A percentile compares a stretch with the other conserved stretches of the same genome.
Conservation (phyloP, 2,888 invertebrate species). For the Chymomyza amoena region DNA sequence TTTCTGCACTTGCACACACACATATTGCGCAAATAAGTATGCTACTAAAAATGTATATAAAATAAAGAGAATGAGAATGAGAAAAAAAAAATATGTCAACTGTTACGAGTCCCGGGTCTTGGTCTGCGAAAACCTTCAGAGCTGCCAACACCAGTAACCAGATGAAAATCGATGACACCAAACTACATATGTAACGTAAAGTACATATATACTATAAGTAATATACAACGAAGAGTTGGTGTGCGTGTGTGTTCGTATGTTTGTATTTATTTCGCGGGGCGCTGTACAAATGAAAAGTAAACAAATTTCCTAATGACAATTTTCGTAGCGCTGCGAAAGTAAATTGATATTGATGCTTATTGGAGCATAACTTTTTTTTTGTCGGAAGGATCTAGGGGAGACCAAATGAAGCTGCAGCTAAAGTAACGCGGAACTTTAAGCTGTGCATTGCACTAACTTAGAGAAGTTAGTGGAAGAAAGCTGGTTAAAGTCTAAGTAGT, state of each 20-base stretch:
- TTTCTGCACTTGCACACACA: background rate
- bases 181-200: constrained; percentile 7
- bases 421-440: background rate
- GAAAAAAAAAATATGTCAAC: constrained; percentile 50
- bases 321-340: constrained; percentile 29
- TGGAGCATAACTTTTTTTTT: constrained; percentile 31
- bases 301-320: constrained; percentile 69
- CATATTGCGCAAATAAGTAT: constrained; percentile 10
- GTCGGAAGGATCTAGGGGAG: background rate
- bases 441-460: background rate
- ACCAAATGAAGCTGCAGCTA: background rate
- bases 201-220: too few relatives aligned
- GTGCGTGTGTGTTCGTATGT: constrained; percentile 16
- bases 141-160: constrained; percentile 28
- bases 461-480: background rate
- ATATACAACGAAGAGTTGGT: background rate
- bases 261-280: constrained; percentile 35
- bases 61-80: constrained; percentile 8
- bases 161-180: constrained; percentile 61
- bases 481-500: too few relatives aligned
- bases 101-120: constrained; percentile 29
- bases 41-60: background rate
- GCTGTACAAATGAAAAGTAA: constrained; percentile 64
- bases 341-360: constrained; percentile 61
- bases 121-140: background rate